Base-by-base conservation (phyloP, 2,113 vertebrate genomes). In the Chunga burmeisteri region DNA sequence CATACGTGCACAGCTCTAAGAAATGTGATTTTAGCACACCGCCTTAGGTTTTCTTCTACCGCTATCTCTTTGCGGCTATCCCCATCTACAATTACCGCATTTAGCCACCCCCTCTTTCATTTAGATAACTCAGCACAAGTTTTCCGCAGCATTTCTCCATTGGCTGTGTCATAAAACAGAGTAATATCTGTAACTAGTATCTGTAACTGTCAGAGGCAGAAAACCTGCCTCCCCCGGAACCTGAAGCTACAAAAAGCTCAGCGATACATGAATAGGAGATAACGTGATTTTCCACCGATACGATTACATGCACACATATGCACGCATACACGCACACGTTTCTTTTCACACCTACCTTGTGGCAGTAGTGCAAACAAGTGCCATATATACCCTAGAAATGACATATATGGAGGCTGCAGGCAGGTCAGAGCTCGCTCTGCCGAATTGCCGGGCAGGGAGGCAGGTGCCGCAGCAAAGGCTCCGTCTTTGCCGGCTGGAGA, bases 361-460 rank as follows among this genome's bases (percentile, higher is more conserved):
- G 77, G 65, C 61, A 44, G 73, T 3, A 3, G 19, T 4, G 47
- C 30, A 38, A 38, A 42, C 17, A n/a, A 8, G 30, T 40, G 34
- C 3, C 47, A 2, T 7, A 0, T 5, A 4, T 20, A 20, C 11
- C 52, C 80, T 9, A 10, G n/a, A 71, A 47, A 8, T 27, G 23
- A 11, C 42, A 40, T 6, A 3, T 18, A 2, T 25, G 42, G 3
- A 20, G 59, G 40, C 7, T 67, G 66, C 66, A 50, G 84, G 65
- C 52, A 34, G 81, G 70, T 56, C 73, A 75, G 56, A 17, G 61
- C 70, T 50, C 22, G 6, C 18, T 12, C 70, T 3, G 84, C 77
- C 2, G 56, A n/a, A 30, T 0, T 16, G 47, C 67, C 0, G 0
- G 63, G 36, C 84, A 26, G 16, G 0, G 7, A 13, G 0, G 15